Base-by-base conservation (phyloP, 2,113 vertebrate species). In the Callospermophilus lateralis region DNA sequence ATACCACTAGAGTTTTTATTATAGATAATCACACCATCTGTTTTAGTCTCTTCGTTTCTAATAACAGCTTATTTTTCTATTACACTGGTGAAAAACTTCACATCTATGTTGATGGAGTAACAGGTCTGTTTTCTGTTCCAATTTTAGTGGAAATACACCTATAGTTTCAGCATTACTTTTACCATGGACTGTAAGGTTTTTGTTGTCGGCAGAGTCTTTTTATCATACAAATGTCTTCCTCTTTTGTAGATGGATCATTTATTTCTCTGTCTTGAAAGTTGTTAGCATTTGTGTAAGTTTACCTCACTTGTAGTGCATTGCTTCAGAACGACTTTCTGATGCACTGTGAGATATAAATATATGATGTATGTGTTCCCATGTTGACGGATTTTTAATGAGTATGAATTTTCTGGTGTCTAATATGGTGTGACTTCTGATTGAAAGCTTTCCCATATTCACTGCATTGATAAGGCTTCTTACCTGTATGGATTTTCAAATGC, bases 191-290 rank as follows among this genome's bases (percentile, higher is more conserved):
- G 15, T 68, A 53, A 15, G 37, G 51, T 70, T 88, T 61, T 84
- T 72, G n/a, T 84, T 72, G n/a, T 65, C 48, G 28, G 13, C 58
- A 68, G 20, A 58, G 51, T 22, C 39, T 55, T 93, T 94, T 79
- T 39, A 84, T 80, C 55, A 83, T 81, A 92, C 13, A 74, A 89
- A 53, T 78, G 48, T 89, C 73, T 70, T 78, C 92, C n/a, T 87
- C 34, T 94, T 90, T 81, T 32, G 17, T 53, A 55, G 13, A 53
- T 53, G 15, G 15, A 53, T 53, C 51, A 53, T 53, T 53, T 53
- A 53, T 53, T 16, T 53, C 51, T 84, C 19, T 90, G 51, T 87
- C 55, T 53, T 34, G 0, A 51, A 86, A n/a, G 22, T 53, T 67
- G 67, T 72, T 67, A 90, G 48, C 20, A 95, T 86, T 88, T 68